These are phyloP conservation scores for Terebella lapidaria DNA, from an alignment of 2,888 invertebrate genomes.

Conservation along the genomic window DNA sequence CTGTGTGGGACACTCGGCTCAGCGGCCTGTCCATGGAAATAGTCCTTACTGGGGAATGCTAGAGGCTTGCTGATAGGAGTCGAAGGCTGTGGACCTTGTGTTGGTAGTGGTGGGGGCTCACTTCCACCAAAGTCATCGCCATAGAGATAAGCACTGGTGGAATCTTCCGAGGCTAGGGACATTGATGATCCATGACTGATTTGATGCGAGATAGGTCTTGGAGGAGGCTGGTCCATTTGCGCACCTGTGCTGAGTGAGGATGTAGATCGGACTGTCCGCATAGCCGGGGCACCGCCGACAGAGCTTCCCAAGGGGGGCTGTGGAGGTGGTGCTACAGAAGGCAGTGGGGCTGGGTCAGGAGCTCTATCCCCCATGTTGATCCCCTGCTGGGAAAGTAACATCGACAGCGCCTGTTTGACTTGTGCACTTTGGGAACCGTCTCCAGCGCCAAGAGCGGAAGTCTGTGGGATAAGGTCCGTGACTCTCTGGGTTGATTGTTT, in stretches of 20 bases:
- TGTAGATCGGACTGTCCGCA: background rate
- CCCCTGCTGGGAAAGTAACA: background rate
- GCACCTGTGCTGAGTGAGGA: background rate
- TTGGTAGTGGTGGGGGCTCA: too few relatives aligned
- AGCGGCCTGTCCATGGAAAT: too few relatives aligned
- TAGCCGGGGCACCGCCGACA: background rate
- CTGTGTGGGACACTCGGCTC: too few relatives aligned
- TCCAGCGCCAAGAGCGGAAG: background rate
- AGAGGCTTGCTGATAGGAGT: too few relatives aligned
- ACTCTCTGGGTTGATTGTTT: background rate
- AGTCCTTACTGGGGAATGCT: too few relatives aligned
- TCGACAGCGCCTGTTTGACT: background rate
- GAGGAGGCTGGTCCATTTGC: too few relatives aligned
- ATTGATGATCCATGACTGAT: background rate
- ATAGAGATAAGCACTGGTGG: background rate
- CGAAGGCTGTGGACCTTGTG: too few relatives aligned
- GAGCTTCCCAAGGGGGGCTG: background rate
- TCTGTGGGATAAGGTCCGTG: background rate
- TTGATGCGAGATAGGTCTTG: background rate
- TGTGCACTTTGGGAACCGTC: background rate
- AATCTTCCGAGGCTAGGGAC: background rate
- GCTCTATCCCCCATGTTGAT: too few relatives aligned
- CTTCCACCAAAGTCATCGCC: too few relatives aligned
- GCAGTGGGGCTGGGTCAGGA: too few relatives aligned
- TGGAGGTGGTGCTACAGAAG: too few relatives aligned